Evolutionary conservation across 2,888 invertebrate genomes (phyloP), one percentile per base, ranked within the genome.

Genomic region (Anthophora plumipes): DNA sequence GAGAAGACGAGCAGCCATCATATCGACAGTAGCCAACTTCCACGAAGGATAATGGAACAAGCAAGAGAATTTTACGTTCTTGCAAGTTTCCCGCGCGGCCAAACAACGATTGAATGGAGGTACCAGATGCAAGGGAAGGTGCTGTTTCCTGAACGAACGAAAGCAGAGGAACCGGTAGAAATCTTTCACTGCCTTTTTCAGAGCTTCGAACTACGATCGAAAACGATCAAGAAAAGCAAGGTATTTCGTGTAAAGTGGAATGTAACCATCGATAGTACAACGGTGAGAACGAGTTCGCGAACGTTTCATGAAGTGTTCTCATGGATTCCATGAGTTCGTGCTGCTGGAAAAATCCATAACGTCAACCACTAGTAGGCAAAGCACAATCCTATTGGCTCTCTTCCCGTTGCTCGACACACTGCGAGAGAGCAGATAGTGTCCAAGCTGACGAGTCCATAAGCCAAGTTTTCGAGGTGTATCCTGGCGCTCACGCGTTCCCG

Each of bases 361-460:
- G 85, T 85, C 80, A 66, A 84, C 88, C 83, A 89, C 89, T 89
- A 88, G 91, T 90, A 89, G 85, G 89, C 90, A 89, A 91, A 89
- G 89, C 88, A 89, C 89, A 90, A 87, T 87, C 85, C 73, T 78
- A 89, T 89, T 89, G 90, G 89, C 86, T 86, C 66, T 80, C 77
- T 74, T 86, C 83, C 85, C 86, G 83, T 43, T 55, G 54, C 50
- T 55, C 68, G 71, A 55, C 70, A 57, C 60, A 55, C 55, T 37
- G 61, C 72, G 73, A 57, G 68, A 54, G 59, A 72, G 57, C 55
- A 9, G 63, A 78, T 46, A 66, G 63, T 67, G 83, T 79, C 79
- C 85, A 71, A 71, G 76, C 63, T 69, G 77, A 76, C 70, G 71
- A 80, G 77, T 77, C 77, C 76, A 77, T 86, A 86, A 83, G 85